These are phyloP conservation scores for Acipenser oxyrinchus DNA, from an alignment of 2,797 vertebrate species.

Conservation along the genomic window DNA sequence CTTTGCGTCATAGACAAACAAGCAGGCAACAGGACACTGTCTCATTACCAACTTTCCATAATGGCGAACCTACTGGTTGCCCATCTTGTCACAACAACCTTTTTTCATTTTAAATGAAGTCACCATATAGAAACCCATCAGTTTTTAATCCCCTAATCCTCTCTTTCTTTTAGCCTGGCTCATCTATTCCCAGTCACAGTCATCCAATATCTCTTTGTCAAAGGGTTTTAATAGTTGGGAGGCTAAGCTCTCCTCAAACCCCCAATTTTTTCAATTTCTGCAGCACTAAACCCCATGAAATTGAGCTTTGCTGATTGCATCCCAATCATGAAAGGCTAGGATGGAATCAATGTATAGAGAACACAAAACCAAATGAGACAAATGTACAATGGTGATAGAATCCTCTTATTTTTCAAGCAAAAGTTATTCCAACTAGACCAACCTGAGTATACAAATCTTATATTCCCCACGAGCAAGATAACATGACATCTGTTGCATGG, in stretches of 20 bases:
- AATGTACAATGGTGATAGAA: too few relatives aligned
- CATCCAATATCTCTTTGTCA: neutral
- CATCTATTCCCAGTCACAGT: neutral
- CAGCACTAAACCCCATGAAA: conserved; percentile 10
- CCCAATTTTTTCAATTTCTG: conserved; percentile 6
- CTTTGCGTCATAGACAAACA: conserved; percentile 16
- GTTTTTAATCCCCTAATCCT: conserved; percentile 1
- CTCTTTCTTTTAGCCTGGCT: conserved; percentile 8
- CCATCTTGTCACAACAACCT: conserved; percentile 1
- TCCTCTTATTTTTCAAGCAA: too few relatives aligned
- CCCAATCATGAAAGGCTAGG: too few relatives aligned
- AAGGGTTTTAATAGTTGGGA: conserved; percentile 5
- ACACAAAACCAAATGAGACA: too few relatives aligned
- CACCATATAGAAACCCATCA: conserved; percentile 3
- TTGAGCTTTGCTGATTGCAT: neutral
- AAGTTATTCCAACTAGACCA: too few relatives aligned
- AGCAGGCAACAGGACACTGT: neutral
- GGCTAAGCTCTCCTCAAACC: conserved; percentile 16
- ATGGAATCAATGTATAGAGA: too few relatives aligned
- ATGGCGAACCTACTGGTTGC: neutral
- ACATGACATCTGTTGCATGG: too few relatives aligned
- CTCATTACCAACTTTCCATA: conserved; percentile 2
- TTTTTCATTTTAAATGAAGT: neutral
- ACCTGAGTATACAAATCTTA: too few relatives aligned
- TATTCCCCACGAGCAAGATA: too few relatives aligned